A percentile compares a stretch with the other conserved stretches of the same genome.
These are phyloP conservation scores for Eledone cirrhosa DNA, from an alignment of 2,888 invertebrate species.

Conservation along the genomic window DNA sequence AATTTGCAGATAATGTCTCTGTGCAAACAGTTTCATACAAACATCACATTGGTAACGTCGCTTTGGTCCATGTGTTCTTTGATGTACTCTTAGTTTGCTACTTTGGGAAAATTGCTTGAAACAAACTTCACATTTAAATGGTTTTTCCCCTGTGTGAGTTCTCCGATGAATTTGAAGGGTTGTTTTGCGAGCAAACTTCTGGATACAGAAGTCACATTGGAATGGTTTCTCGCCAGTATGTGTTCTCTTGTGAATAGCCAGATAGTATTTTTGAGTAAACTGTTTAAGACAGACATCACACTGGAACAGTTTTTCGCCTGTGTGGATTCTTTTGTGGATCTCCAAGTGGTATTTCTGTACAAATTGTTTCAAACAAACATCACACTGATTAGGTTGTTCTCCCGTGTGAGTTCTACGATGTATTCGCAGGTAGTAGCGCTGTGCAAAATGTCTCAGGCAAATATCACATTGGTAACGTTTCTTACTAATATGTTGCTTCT, in stretches of 20 bases:
- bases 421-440: conserved; percentile 13
- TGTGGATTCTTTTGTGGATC: conserved; percentile 15
- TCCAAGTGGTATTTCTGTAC: conserved; percentile 15
- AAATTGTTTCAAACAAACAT: conserved; percentile 5
- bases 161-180: conserved; percentile 10
- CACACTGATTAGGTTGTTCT: conserved; percentile 8
- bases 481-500: conserved; percentile 9
- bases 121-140: background rate
- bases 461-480: conserved; percentile 14
- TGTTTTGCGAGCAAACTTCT: conserved; percentile 19
- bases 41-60: background rate
- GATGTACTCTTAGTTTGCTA: conserved; percentile 14
- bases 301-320: conserved; percentile 10
- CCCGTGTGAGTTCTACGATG: conserved; percentile 10
- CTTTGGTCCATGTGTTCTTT: conserved; percentile 14
- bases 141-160: conserved; percentile 19
- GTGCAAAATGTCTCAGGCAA: conserved; percentile 3
- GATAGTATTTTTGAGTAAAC: conserved; percentile 10
- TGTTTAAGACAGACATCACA: conserved; percentile 18
- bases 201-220: conserved; percentile 15
- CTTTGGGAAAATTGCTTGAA: conserved; percentile 1
- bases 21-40: conserved; percentile 19
- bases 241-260: background rate
- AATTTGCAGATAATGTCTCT: conserved; percentile 13
- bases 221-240: conserved; percentile 20